Base-by-base conservation (phyloP, 1,140 invertebrate genomes). In the Drosophila punjabiensis region DNA sequence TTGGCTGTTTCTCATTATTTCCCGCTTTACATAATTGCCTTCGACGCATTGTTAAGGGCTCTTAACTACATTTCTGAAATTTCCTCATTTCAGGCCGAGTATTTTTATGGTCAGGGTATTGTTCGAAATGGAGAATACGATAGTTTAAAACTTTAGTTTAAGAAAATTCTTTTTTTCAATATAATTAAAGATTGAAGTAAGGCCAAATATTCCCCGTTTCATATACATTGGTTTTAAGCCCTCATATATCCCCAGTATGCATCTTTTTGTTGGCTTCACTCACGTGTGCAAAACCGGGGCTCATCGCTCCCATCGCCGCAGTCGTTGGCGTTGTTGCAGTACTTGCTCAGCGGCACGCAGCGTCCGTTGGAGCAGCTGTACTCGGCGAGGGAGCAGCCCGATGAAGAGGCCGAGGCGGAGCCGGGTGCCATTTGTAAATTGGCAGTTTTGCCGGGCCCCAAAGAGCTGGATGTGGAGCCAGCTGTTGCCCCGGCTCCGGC, bases 301-400 rank as follows among this genome's bases (percentile, higher is more conserved):
- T 98, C 97, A 93, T 98, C 97, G 45, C 96, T 96, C 35, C 95
- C 95, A 92, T 98, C 97, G 2, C 96, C 96, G 85, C 97, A 98
- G 91, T 98, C 96, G 93, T 98, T 96, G 69, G 95, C 94, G 76
- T 96, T 96, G 93, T 98, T 96, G 94, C 97, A 98, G 93, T 95
- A 97, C 90, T 96, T 95, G 93, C 97, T 97, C 59, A 96, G 94
- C 60, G 96, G 95, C 68, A 98, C 94, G 94, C 97, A 98, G 80
- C 95, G 95, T 62, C 96, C 96, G 94, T 97, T 98, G 67, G 94
- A 94, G 93, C 97, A 98, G 71, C 95, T 94, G 93, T 96, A 97
- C 92, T 98, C 97, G 61, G 96, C 97, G 80, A 97, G 94, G 61
- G 95, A 95, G 93, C 97, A 98, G 32, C 80, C 74, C 8, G 78